Base-by-base conservation (phyloP, 2,888 invertebrate genomes). In the Perithous albicinctus region DNA sequence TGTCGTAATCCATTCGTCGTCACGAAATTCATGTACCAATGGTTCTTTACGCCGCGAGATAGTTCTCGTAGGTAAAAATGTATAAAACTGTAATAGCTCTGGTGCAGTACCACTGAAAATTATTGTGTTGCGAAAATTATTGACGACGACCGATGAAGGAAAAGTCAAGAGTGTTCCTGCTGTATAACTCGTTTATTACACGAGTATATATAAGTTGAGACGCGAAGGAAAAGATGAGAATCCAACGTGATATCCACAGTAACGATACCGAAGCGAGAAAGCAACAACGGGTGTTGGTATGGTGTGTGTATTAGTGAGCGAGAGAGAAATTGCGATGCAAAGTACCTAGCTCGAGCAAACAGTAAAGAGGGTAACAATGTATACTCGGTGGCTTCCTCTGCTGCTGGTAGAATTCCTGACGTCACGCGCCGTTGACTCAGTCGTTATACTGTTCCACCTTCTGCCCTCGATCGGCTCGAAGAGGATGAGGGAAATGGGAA, bases 361-460 rank as follows among this genome's bases (percentile, higher is more conserved):
- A 38, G 54, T 32, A 76, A 69, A 69, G 56, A 69, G 69, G 76
- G 76, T 76, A 76, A 76, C 67, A 69, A 76, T 69, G 67, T 56
- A 69, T 69, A 56, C 67, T 76, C 69, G 41, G 64, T 56, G 32
- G 66, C 26, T 38, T 61, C n/a, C 51, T 35, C 15, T 26, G 23
- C 48, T 20, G 48, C 18, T 15, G 18, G 46, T 23, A 18, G 66
- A 75, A 79, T 41, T 63, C 20, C 41, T 79, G 74, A 69, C 79
- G 79, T 79, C 79, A 76, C 48, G 23, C 35, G 51, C 20, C 67
- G 51, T 38, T 51, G 23, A 35, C 35, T n/a, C 69, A 23, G 18
- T 59, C 79, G 79, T 74, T 63, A 78, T 18, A 18, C 54, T 56
- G 64, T 75, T 48, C 67, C 41, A 20, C 29, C 64, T 54, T 43